A percentile compares a stretch with the other conserved stretches of the same genome.
phyloP scores from a whole-genome alignment of 1,140 invertebrate species.

The Sinella curviseta region DNA sequence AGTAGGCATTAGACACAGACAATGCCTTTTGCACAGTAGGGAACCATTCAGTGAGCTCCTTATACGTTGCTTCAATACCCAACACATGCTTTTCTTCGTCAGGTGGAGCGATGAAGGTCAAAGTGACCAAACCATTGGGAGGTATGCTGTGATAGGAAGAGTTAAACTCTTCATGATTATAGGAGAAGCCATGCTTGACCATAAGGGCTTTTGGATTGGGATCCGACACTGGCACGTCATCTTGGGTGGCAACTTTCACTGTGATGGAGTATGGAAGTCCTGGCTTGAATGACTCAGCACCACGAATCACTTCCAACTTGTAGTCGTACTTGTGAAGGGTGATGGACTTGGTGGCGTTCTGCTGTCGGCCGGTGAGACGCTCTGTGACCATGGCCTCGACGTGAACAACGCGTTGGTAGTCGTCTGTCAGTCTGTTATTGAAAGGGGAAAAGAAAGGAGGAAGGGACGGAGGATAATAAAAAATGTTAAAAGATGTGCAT shows the following conservation, averaged over 20 bases:
- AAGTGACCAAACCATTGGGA: constrained; percentile 67
- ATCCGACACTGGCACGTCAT: constrained; percentile 70
- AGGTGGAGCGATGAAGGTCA: constrained; percentile 68
- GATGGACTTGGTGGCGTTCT: constrained; percentile 74
- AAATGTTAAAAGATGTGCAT: neutral
- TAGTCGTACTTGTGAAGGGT: constrained; percentile 78
- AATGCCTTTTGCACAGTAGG: constrained; percentile 66
- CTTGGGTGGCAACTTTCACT: constrained; percentile 73
- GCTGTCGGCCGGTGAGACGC: constrained; percentile 72
- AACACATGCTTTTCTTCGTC: constrained; percentile 60
- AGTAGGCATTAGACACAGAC: constrained; percentile 70
- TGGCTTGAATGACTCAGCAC: constrained; percentile 82
- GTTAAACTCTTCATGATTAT: constrained; percentile 65
- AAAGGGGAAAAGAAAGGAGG: neutral
- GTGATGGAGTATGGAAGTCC: constrained; percentile 72
- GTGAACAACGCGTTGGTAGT: constrained; percentile 71
- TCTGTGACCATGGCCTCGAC: constrained; percentile 80
- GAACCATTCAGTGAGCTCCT: constrained; percentile 74
- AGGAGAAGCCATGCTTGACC: constrained; percentile 67
- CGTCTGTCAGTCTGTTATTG: constrained; percentile 63
- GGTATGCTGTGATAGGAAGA: constrained; percentile 64
- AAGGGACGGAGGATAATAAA: neutral
- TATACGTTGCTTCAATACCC: constrained; percentile 62
- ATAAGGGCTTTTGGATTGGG: constrained; percentile 62
- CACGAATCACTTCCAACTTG: constrained; percentile 77